Evolutionary conservation across 2,797 vertebrate species (phyloP), one percentile per base, ranked within the genome.

Genomic region (Falco peregrinus): DNA sequence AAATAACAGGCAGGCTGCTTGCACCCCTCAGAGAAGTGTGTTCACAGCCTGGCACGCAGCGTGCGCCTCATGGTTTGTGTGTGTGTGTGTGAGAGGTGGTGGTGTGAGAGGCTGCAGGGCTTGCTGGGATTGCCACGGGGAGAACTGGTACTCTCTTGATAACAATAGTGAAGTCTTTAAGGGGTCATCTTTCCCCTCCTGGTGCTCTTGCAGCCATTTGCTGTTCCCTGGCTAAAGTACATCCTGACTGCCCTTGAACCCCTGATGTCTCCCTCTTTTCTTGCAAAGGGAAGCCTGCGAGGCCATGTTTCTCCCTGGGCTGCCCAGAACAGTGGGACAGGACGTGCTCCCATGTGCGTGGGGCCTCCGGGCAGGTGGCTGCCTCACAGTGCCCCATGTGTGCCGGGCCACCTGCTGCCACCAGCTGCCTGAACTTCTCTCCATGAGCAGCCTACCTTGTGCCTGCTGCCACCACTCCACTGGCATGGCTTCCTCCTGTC

Each of bases 401-500:
- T 39, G 11, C 28, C 3, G 6, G 69, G 47, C 41, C 5, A 0
- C 20, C 21, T 2, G 0, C 35, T 61, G 63, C 28, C 22, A 11
- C 16, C 0, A 5, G 12, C 22, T 0, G 0, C 9, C 28, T 47
- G 69, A 51, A 33, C 24, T 59, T 43, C 57, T 26, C 17, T 43
- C 19, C 1, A 5, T 4, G 8, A 68, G n/a, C 39, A 65, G 25
- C 20, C 14, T 6, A 6, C 22, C 45, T 60, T 2, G 7, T 2
- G 3, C 22, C 2, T 2, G 4, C 19, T 1, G 1, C 41, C 4
- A 1, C n/a, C 39, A 3, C 59, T 29, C 2, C 0, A 11, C 17
- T 3, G 22, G 15, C 28, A 45, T 10, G 6, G 39, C 29, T n/a
- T 81, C 22, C 33, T 67, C 37, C 53, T 37, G 24, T 39, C 61